phyloP scores from a whole-genome alignment of 2,888 invertebrate genomes.

The Oxytorus armatus region DNA sequence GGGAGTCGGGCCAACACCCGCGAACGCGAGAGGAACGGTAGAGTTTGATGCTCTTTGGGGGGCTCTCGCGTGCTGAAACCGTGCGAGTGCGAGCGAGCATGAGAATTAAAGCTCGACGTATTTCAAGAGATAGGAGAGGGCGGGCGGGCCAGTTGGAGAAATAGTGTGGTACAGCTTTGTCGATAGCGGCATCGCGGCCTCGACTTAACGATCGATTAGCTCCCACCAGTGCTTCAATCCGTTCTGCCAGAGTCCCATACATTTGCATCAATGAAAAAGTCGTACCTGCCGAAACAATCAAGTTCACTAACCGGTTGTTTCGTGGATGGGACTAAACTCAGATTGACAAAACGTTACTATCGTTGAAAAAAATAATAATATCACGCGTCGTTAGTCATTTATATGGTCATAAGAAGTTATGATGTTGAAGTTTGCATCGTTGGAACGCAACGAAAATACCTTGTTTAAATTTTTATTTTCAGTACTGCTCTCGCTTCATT shows the following conservation, averaged over 20 bases:
- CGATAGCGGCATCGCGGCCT: constrained; percentile 64
- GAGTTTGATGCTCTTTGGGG: constrained; percentile 11
- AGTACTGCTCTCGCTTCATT: too few species aligned
- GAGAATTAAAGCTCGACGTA: constrained; percentile 42
- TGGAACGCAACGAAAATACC: too few species aligned
- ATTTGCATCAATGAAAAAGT: constrained; percentile 32
- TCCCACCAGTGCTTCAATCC: constrained; percentile 33
- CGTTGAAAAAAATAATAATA: too few species aligned
- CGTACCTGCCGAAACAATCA: constrained; percentile 38
- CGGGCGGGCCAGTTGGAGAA: constrained; percentile 4
- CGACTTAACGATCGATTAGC: constrained; percentile 73
- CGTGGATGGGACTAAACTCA: not conserved
- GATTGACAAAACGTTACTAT: not conserved
- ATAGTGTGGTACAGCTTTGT: constrained; percentile 22
- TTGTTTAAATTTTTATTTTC: too few species aligned
- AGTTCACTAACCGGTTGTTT: constrained; percentile 30
- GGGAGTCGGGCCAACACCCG: constrained; percentile 21
- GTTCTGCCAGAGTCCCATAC: constrained; percentile 18
- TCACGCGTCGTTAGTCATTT: too few species aligned
- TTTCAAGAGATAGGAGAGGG: constrained; percentile 8
- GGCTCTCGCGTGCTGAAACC: constrained; percentile 40
- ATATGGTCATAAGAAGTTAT: too few species aligned
- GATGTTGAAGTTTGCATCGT: too few species aligned
- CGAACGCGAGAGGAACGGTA: constrained; percentile 4
- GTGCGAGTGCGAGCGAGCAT: constrained; percentile 43